These are phyloP conservation scores for Drosophila rellima DNA, from an alignment of 2,888 invertebrate genomes.

Conservation along the genomic window DNA sequence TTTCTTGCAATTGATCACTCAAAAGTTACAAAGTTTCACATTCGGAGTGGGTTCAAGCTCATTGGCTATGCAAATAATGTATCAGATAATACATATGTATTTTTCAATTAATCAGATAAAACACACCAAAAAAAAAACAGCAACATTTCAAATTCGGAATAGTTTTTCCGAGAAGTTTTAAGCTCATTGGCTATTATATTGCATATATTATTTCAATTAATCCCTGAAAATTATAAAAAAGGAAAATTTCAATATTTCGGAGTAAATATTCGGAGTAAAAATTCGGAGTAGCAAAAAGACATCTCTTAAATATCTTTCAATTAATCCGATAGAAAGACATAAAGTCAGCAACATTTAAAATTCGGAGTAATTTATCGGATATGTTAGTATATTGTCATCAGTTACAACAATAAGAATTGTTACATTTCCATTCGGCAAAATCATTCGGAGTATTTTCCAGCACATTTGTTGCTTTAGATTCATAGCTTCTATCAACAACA, in stretches of 20 bases:
- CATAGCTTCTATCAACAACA: not conserved
- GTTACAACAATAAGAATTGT: too few species aligned
- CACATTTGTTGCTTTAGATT: not conserved
- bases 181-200: not conserved
- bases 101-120: too few species aligned
- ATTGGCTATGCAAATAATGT: too few species aligned
- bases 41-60: not conserved
- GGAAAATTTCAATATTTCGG: too few species aligned
- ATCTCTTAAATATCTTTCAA: not conserved
- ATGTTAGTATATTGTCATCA: not conserved
- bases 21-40: not conserved
- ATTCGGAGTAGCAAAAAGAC: not conserved
- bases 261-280: not conserved
- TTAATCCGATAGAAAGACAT: not conserved
- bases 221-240: not conserved
- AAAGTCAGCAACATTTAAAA: not conserved
- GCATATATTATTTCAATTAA: not conserved
- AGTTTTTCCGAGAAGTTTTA: too few species aligned
- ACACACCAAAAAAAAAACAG: too few species aligned
- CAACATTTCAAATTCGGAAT: too few species aligned
- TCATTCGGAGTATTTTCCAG: not conserved
- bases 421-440: not conserved
- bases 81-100: too few species aligned
- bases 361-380: not conserved
- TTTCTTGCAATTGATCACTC: conserved; percentile 1